Base-by-base conservation (phyloP, 2,797 vertebrate species). In the Mustela erminea region DNA sequence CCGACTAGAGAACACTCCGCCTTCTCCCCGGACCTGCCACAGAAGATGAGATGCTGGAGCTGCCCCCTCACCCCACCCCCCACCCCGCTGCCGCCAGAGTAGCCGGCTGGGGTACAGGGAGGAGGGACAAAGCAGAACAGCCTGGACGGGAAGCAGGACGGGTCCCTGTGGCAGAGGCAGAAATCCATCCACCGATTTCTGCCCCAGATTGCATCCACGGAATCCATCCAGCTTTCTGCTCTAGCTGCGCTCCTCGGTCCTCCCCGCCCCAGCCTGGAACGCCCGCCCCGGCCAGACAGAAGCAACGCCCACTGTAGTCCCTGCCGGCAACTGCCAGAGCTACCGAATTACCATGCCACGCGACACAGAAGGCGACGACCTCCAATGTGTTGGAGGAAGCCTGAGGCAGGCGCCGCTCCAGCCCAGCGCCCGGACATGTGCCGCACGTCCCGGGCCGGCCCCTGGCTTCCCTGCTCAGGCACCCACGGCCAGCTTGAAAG, bases 331-430 rank as follows among this genome's bases (percentile, higher is more conserved):
- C 27, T 43, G 43, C 87, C 66, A 64, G 38, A 58, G 66, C 32
- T n/a, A 27, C 77, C 77, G 70, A 35, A n/a, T 56, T 80, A 66
- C 54, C 90, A 66, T 27, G 23, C 62, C 43, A 58, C 62, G 18
- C 82, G 25, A 15, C 23, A 23, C 27, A 2, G 29, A 66, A 4
- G 23, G 70, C 86, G 64, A 64, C 12, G 2, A 25, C 58, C 10
- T 12, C 64, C 64, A 14, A 29, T 38, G 66, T 54, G 35, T 70
- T 88, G 60, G 38, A n/a, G 11, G 32, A 68, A 90, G 74, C 52
- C 83, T 25, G 18, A 5, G 21, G n/a, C 29, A 62, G 88, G 25
- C 3, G 2, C 3, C 0, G 0, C 66, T 38, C 0, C 70, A 56
- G 80, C 62, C 49, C 49, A 43, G 54, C 5, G 1, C 10, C 17